Percentiles rank a stretch among this genome's conserved stretches.
phyloP scores from a whole-genome alignment of 2,888 invertebrate genomes.

The Muschampia plurimacula region DNA sequence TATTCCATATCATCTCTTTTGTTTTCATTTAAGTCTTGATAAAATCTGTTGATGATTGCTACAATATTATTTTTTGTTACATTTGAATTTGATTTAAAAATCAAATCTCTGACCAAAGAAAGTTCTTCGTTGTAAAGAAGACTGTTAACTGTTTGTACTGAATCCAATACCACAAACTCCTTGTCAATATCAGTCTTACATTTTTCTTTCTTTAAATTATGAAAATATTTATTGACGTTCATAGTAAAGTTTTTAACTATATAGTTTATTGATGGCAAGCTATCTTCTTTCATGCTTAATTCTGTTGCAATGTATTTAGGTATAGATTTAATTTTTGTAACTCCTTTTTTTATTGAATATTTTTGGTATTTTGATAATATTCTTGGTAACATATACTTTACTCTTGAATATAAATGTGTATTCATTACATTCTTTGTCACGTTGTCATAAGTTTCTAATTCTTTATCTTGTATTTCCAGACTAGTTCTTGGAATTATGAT shows the following conservation, averaged over 20 bases:
- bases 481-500: too few relatives aligned
- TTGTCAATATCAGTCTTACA: slow-evolving; percentile 42
- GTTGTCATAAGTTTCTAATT: background rate
- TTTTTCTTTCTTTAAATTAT: slow-evolving; percentile 1
- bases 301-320: slow-evolving; percentile 20
- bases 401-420: slow-evolving; percentile 11
- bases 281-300: slow-evolving; percentile 12
- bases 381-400: slow-evolving; percentile 6
- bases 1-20: slow-evolving; percentile 52
- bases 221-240: slow-evolving; percentile 7
- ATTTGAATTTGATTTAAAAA: background rate
- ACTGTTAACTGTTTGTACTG: slow-evolving; percentile 49
- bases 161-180: slow-evolving; percentile 51
- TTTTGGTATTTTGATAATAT: slow-evolving; percentile 21
- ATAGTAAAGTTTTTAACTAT: background rate
- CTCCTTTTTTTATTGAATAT: slow-evolving; percentile 22
- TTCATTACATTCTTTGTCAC: background rate
- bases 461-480: too few relatives aligned
- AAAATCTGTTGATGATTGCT: slow-evolving; percentile 27
- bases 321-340: slow-evolving; percentile 6
- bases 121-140: slow-evolving; percentile 42
- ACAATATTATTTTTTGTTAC: slow-evolving; percentile 5
- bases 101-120: slow-evolving; percentile 14
- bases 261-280: background rate
- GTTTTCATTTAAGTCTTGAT: slow-evolving; percentile 42